These are phyloP conservation scores for Oryzias woworae DNA, from an alignment of 2,113 vertebrate species.

Conservation along the genomic window DNA sequence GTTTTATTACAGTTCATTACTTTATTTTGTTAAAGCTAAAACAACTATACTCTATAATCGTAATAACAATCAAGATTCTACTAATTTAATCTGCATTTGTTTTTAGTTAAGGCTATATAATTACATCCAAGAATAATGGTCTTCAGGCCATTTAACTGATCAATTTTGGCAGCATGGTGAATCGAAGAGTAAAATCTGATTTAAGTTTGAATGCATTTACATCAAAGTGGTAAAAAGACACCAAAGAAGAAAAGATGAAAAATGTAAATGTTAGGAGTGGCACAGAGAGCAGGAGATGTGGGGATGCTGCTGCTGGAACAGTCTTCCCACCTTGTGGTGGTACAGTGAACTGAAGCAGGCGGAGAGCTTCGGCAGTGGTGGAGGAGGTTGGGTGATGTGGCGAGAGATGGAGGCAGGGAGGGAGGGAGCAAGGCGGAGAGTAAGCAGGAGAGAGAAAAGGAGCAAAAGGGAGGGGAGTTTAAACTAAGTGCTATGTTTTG, in stretches of 20 bases:
- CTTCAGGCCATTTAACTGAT: conserved; percentile 3
- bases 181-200: background rate
- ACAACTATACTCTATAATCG: too few relatives aligned
- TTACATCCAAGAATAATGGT: conserved; percentile 10
- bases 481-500: conserved; percentile 99
- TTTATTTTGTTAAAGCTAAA: background rate
- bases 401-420: conserved; percentile 52
- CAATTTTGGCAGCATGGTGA: background rate
- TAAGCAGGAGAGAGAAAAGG: conserved; percentile 39
- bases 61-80: background rate
- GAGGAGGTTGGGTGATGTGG: conserved; percentile 34
- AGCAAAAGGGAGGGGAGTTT: conserved; percentile 85
- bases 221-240: conserved; percentile 7
- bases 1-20: conserved; percentile 24
- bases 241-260: conserved; percentile 20
- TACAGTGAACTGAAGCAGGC: conserved; percentile 92
- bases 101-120: conserved; percentile 9
- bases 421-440: conserved; percentile 48
- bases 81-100: conserved; percentile 18
- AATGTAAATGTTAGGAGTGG: conserved; percentile 54
- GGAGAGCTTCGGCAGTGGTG: conserved; percentile 58
- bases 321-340: conserved; percentile 97
- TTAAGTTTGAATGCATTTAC: conserved; percentile 9
- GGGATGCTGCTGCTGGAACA: conserved; percentile 73
- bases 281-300: conserved; percentile 55